Evolutionary conservation across 2,888 invertebrate species (phyloP).

Genomic region (Apantesis nais): DNA sequence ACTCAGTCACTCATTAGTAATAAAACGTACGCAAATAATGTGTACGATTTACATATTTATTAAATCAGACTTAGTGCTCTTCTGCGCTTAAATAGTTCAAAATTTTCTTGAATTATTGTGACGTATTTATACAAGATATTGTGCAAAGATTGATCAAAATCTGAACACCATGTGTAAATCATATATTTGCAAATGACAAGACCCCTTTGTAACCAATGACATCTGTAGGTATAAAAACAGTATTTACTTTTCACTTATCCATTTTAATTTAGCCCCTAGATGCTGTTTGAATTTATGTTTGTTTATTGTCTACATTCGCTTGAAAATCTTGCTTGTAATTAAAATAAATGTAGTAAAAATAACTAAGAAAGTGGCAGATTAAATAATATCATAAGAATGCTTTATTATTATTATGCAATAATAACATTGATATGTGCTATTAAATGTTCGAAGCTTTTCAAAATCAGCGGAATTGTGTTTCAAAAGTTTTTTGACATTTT

Average conservation of each 20-base stretch:
- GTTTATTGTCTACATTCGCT: not conserved
- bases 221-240: conserved; percentile 75
- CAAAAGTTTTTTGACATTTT: too few relatives aligned
- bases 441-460: not conserved
- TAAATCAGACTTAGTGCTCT: too few relatives aligned
- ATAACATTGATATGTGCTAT: too few relatives aligned
- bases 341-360: too few relatives aligned
- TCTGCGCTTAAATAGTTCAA: too few relatives aligned
- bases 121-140: not conserved
- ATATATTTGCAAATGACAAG: conserved; percentile 72
- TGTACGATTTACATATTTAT: too few relatives aligned
- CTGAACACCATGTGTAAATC: too few relatives aligned
- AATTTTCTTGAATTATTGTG: too few relatives aligned
- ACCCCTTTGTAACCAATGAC: conserved; percentile 69
- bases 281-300: conserved; percentile 58
- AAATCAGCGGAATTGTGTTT: too few relatives aligned
- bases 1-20: too few relatives aligned
- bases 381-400: not conserved
- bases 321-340: too few relatives aligned
- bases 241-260: conserved; percentile 78
- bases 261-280: conserved; percentile 59
- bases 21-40: too few relatives aligned
- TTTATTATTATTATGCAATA: not conserved
- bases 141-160: not conserved
- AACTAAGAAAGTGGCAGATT: not conserved